Evolutionary conservation across 2,113 vertebrate species (phyloP).

Genomic region (Phrynocephalus versicolor): DNA sequence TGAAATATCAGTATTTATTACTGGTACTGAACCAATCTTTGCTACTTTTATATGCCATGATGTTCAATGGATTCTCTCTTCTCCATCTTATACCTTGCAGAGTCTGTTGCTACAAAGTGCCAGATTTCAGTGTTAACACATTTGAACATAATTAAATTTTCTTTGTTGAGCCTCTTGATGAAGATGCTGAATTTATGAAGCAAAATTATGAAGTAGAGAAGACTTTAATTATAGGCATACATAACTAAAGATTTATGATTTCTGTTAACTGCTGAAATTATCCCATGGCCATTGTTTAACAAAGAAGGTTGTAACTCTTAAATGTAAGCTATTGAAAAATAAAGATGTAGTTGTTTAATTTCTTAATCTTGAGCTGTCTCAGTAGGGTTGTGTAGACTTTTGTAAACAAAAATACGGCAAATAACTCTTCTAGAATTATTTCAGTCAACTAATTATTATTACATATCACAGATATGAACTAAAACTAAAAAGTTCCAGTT

Average conservation of each 20-base stretch:
- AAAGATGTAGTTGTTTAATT: neutral
- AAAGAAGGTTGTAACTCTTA: neutral
- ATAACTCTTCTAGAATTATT: too few species aligned
- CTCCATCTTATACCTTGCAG: neutral
- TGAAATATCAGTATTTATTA: neutral
- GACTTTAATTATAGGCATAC: neutral
- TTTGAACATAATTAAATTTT: neutral
- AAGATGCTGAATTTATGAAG: conserved; percentile 15
- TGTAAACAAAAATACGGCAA: neutral
- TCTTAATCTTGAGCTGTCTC: neutral
- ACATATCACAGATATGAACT: too few species aligned
- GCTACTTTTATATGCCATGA: neutral
- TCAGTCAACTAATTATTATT: too few species aligned
- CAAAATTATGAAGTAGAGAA: neutral
- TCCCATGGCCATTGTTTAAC: conserved; percentile 1
- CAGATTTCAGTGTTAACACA: conserved; percentile 15
- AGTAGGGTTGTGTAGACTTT: neutral
- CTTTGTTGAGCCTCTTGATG: neutral
- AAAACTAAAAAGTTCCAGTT: too few species aligned
- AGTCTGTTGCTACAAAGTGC: neutral
- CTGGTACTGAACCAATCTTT: neutral
- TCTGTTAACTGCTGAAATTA: neutral
- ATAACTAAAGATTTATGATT: neutral
- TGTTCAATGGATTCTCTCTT: conserved; percentile 12
- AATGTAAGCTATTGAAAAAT: neutral